A percentile compares a stretch with the other conserved stretches of the same genome.
Evolutionary conservation across 2,113 vertebrate species (phyloP).

Genomic region (Rhinopomastus cyanomelas): DNA sequence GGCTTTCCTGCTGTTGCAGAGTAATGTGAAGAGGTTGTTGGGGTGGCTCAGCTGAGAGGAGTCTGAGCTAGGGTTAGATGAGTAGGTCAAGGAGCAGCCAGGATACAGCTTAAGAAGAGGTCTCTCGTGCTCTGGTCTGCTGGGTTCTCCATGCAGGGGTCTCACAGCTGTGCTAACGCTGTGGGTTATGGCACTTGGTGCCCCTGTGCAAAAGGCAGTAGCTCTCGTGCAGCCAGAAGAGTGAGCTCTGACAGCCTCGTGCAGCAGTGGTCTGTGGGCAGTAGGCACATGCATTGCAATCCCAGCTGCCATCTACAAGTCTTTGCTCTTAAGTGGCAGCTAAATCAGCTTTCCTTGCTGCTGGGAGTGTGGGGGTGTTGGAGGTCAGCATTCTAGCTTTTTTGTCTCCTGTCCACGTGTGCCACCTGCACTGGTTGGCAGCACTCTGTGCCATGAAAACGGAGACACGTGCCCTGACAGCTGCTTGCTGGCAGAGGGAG

Average conservation of each 20-base stretch:
- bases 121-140: not conserved
- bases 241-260: not conserved
- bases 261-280: conserved; percentile 4
- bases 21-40: not conserved
- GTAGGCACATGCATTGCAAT: not conserved
- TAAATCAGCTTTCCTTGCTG: conserved; percentile 46
- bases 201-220: not conserved
- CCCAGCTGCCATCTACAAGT: conserved; percentile 14
- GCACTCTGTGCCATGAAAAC: not conserved
- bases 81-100: rapidly evolving
- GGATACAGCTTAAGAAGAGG: no score
- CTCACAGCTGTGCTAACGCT: rapidly evolving
- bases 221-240: not conserved
- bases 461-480: not conserved
- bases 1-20: not conserved
- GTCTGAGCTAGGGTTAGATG: not conserved
- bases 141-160: not conserved
- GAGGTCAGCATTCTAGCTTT: conserved; percentile 20
- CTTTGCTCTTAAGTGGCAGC: conserved; percentile 42
- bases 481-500: not conserved
- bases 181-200: rapidly evolving
- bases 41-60: not conserved
- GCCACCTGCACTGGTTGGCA: not conserved
- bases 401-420: not conserved
- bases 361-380: not conserved